Evolutionary conservation across 2,888 invertebrate species (phyloP).

Genomic region (Siphlonurus alternatus): DNA sequence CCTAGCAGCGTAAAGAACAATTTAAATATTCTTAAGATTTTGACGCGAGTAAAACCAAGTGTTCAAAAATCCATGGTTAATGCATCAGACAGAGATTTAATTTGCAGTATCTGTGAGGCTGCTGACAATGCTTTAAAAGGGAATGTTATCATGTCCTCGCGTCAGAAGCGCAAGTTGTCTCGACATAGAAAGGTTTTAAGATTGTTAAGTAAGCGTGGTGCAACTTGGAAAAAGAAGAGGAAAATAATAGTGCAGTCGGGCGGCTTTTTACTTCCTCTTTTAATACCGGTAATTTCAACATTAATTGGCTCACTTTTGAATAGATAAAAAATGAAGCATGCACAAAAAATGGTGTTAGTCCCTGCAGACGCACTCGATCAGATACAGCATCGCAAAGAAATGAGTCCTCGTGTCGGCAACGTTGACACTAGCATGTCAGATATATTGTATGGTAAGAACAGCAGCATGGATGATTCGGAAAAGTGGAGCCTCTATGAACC

Average conservation of each 20-base stretch:
- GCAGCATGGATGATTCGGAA: not conserved
- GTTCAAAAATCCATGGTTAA: not conserved
- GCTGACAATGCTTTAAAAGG: not conserved
- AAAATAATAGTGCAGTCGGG: not conserved
- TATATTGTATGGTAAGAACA: not conserved
- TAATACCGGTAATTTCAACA: not conserved
- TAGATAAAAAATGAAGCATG: not conserved
- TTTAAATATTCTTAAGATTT: not conserved
- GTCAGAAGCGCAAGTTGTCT: not conserved
- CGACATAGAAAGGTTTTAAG: not conserved
- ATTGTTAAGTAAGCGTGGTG: not conserved
- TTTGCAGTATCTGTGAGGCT: not conserved
- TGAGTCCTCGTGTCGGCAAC: not conserved
- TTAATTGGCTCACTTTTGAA: not conserved
- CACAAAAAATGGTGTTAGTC: slow-evolving; percentile 1
- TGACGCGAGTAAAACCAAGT: not conserved
- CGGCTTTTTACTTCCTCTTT: not conserved
- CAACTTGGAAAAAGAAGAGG: not conserved
- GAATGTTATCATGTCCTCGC: not conserved
- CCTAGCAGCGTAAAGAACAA: not conserved
- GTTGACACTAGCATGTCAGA: not conserved
- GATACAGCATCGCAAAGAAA: not conserved
- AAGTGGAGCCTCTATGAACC: not conserved
- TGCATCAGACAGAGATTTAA: not conserved
- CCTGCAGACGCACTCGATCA: not conserved